These are phyloP conservation scores for Hemitrygon akajei DNA, from an alignment of 2,797 vertebrate genomes.

Conservation along the genomic window DNA sequence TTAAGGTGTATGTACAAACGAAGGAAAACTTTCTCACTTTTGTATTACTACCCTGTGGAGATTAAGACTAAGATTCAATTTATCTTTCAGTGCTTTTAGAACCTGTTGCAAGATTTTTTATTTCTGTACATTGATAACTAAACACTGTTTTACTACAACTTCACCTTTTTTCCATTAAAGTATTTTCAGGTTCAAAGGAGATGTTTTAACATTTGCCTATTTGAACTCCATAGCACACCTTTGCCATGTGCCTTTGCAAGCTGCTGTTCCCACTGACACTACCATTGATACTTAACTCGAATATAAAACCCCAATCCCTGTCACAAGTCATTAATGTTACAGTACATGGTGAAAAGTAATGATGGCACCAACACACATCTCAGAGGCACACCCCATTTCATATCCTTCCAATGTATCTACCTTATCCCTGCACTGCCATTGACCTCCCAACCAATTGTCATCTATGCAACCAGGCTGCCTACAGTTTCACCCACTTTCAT, in stretches of 20 bases:
- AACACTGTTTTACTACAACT: not conserved
- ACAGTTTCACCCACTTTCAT: not conserved
- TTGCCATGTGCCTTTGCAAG: not conserved
- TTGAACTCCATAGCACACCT: not conserved
- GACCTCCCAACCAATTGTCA: not conserved
- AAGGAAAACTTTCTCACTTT: not conserved
- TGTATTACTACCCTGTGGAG: not conserved
- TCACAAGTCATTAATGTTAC: not conserved
- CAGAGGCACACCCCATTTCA: not conserved
- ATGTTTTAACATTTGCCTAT: not conserved
- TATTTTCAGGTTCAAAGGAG: not conserved
- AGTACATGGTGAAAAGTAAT: not conserved
- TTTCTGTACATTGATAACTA: not conserved
- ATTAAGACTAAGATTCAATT: not conserved
- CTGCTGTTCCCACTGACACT: not conserved
- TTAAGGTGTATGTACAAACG: not conserved
- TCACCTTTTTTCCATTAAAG: not conserved
- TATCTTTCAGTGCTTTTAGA: not conserved
- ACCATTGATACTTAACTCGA: not conserved
- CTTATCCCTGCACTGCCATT: not conserved
- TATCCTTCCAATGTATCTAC: not conserved
- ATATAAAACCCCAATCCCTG: not conserved
- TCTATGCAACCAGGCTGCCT: not conserved
- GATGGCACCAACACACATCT: not conserved
- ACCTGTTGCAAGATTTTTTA: not conserved